Conservation (phyloP, 2,113 vertebrate genomes). For the Upupa epops region DNA sequence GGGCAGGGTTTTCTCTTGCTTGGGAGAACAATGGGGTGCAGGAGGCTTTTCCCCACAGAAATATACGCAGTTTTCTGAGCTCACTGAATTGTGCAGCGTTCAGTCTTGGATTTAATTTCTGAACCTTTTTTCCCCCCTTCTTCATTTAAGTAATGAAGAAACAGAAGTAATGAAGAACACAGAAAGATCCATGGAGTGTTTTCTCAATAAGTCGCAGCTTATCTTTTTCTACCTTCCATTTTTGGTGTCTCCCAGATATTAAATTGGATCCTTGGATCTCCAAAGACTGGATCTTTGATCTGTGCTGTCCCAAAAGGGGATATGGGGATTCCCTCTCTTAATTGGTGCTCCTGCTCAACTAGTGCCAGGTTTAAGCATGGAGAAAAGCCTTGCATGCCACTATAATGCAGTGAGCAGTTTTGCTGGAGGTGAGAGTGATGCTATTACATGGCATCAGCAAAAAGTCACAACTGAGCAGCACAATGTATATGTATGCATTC, state of each 20-base stretch:
- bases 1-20: not conserved
- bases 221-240: not conserved
- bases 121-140: not conserved
- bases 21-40: not conserved
- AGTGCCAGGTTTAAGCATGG: not conserved
- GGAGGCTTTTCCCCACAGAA: not conserved
- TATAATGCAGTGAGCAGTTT: not conserved
- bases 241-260: not conserved
- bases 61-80: not conserved
- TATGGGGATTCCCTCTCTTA: not conserved
- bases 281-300: not conserved
- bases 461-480: not conserved
- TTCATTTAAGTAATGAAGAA: not conserved
- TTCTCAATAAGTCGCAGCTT: not conserved
- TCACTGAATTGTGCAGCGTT: not conserved
- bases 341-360: not conserved
- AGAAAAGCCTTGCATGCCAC: not conserved
- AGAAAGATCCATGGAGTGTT: not conserved
- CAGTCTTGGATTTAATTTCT: not conserved
- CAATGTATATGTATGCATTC: not conserved
- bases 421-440: not conserved
- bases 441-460: not conserved
- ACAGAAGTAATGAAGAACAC: too few species aligned
- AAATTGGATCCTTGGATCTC: not conserved
- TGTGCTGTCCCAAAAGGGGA: not conserved